A percentile compares a stretch with the other conserved stretches of the same genome.
phyloP scores from a whole-genome alignment of 2,888 invertebrate genomes.

The Agrilus biguttatus region DNA sequence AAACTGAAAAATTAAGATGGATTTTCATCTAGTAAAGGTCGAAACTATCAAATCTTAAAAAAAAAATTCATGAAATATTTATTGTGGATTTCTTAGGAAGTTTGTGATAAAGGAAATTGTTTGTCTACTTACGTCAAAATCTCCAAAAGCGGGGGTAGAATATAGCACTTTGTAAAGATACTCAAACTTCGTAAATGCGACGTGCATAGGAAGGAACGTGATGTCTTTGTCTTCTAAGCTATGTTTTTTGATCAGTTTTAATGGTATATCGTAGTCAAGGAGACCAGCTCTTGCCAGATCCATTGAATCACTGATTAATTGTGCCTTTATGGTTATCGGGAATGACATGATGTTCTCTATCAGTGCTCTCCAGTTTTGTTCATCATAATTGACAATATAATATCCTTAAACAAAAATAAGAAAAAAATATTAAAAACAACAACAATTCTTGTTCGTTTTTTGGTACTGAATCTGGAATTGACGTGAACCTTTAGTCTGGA shows the following conservation, averaged over 20 bases:
- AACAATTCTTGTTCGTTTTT: too few species aligned
- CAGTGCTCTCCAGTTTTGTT: slow-evolving; percentile 42
- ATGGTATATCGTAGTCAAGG: slow-evolving; percentile 40
- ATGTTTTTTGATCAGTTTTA: slow-evolving; percentile 37
- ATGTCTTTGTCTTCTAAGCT: slow-evolving; percentile 30
- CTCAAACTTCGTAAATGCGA: slow-evolving; percentile 40
- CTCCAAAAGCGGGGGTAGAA: slow-evolving; percentile 42
- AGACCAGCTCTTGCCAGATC: slow-evolving; percentile 42
- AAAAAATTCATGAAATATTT: too few species aligned
- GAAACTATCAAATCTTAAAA: too few species aligned
- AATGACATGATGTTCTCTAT: slow-evolving; percentile 35
- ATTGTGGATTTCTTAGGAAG: too few species aligned
- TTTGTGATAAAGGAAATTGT: too few species aligned
- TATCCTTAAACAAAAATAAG: slow-evolving; percentile 37
- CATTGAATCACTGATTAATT: slow-evolving; percentile 54
- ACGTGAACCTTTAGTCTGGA: too few species aligned
- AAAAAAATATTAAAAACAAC: slow-evolving; percentile 14
- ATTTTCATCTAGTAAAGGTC: too few species aligned
- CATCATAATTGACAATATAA: slow-evolving; percentile 52
- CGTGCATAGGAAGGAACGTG: slow-evolving; percentile 43
- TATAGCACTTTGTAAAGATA: slow-evolving; percentile 43
- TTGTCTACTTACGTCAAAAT: slow-evolving; percentile 36
- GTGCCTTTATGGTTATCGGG: slow-evolving; percentile 46
- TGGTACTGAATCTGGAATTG: too few species aligned
- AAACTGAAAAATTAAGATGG: too few species aligned